Conservation (phyloP, 2,888 invertebrate species). For the Orgyia antiqua region DNA sequence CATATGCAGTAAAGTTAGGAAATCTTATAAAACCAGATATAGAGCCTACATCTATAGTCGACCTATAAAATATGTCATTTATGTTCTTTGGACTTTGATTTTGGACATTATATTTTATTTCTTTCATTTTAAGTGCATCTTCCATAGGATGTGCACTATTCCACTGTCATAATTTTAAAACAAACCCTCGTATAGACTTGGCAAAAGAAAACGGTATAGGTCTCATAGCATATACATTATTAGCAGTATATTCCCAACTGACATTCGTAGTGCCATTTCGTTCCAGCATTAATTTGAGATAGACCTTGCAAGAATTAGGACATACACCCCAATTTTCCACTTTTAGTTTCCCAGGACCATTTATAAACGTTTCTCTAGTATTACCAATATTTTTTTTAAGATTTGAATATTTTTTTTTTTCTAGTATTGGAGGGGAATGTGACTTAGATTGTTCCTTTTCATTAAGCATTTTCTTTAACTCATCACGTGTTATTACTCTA, state of each 20-base stretch:
- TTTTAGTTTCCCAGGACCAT: constrained; percentile 81
- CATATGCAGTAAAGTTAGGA: constrained; percentile 71
- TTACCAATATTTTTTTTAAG: constrained; percentile 76
- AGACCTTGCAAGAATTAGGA: constrained; percentile 82
- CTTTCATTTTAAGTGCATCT: constrained; percentile 67
- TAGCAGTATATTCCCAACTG: constrained; percentile 80
- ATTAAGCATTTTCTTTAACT: constrained; percentile 51
- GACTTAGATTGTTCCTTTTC: constrained; percentile 38
- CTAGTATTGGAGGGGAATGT: constrained; percentile 45
- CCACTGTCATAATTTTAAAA: constrained; percentile 91
- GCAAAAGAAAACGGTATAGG: constrained; percentile 83
- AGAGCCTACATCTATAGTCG: constrained; percentile 54
- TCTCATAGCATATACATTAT: constrained; percentile 83
- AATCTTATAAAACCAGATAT: constrained; percentile 67
- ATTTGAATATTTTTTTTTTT: constrained; percentile 72
- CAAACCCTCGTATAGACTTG: constrained; percentile 83
- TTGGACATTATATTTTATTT: constrained; percentile 61
- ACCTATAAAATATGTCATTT: constrained; percentile 59
- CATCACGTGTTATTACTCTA: constrained; percentile 50
- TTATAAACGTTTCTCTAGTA: constrained; percentile 76
- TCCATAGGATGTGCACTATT: constrained; percentile 72
- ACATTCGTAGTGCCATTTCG: constrained; percentile 72
- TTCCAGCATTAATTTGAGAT: constrained; percentile 76
- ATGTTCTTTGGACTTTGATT: constrained; percentile 67
- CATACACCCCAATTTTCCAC: constrained; percentile 85